Evolutionary conservation across 2,888 invertebrate genomes (phyloP).

Genomic region (Chirona hameri): DNA sequence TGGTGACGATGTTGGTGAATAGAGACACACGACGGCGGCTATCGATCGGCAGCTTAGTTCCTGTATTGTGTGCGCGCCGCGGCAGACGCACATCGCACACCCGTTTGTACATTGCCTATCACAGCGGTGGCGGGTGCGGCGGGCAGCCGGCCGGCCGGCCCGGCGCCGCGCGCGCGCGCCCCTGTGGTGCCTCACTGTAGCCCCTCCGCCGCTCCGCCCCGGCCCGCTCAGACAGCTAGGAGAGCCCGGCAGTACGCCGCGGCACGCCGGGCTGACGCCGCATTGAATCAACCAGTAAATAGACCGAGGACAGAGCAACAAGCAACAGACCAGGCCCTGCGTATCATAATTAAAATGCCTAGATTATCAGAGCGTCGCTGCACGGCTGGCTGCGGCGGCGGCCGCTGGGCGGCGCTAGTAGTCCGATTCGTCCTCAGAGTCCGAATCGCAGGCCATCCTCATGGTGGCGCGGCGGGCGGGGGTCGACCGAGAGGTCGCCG

Average conservation of each 20-base stretch:
- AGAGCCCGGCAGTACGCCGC: too few relatives aligned
- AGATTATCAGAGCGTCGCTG: not conserved
- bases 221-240: too few relatives aligned
- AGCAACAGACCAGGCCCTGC: not conserved
- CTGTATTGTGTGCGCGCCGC: too few relatives aligned
- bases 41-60: too few relatives aligned
- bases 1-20: too few relatives aligned
- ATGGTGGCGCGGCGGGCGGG: not conserved
- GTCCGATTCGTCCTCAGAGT: not conserved
- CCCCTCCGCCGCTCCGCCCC: not conserved
- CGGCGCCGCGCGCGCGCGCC: not conserved
- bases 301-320: not conserved
- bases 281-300: too few relatives aligned
- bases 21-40: too few relatives aligned
- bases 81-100: too few relatives aligned
- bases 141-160: not conserved
- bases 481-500: not conserved
- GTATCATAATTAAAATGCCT: not conserved
- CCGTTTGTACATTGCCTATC: conserved; percentile 23
- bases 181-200: not conserved
- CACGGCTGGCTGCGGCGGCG: not conserved
- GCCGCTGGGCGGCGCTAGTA: not conserved
- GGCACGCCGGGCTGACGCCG: too few relatives aligned
- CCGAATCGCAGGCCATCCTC: not conserved
- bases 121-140: not conserved